phyloP scores from a whole-genome alignment of 2,888 invertebrate species.

The Lasius platythorax region DNA sequence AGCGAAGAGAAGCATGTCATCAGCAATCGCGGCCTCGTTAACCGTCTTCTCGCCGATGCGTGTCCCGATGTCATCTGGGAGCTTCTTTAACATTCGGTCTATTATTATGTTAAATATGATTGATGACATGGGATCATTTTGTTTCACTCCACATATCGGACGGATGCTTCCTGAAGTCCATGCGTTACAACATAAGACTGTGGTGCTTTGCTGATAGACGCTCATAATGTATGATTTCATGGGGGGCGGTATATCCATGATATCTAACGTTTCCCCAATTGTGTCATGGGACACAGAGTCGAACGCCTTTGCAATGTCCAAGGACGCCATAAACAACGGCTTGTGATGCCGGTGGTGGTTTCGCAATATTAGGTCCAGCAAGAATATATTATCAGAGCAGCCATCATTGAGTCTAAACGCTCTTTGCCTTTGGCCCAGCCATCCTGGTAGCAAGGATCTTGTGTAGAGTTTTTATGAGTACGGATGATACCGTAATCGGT shows the following conservation, averaged over 20 bases:
- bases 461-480: neutral
- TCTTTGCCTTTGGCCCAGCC: neutral
- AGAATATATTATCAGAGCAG: neutral
- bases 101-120: constrained; percentile 61
- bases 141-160: constrained; percentile 42
- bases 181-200: neutral
- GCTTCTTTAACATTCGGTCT: constrained; percentile 29
- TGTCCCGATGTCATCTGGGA: constrained; percentile 32
- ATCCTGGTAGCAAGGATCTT: neutral
- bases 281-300: neutral
- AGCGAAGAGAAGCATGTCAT: constrained; percentile 59
- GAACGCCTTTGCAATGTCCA: neutral
- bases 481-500: neutral
- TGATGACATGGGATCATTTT: constrained; percentile 50
- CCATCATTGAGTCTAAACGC: neutral
- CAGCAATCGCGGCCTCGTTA: constrained; percentile 62
- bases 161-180: neutral
- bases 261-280: neutral
- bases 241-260: constrained; percentile 37
- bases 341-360: neutral
- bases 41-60: constrained; percentile 2
- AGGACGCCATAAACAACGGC: neutral
- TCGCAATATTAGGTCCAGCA: neutral
- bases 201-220: constrained; percentile 26
- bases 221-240: constrained; percentile 53